These are phyloP conservation scores for Amiota minor DNA, from an alignment of 2,888 invertebrate species.

Conservation along the genomic window DNA sequence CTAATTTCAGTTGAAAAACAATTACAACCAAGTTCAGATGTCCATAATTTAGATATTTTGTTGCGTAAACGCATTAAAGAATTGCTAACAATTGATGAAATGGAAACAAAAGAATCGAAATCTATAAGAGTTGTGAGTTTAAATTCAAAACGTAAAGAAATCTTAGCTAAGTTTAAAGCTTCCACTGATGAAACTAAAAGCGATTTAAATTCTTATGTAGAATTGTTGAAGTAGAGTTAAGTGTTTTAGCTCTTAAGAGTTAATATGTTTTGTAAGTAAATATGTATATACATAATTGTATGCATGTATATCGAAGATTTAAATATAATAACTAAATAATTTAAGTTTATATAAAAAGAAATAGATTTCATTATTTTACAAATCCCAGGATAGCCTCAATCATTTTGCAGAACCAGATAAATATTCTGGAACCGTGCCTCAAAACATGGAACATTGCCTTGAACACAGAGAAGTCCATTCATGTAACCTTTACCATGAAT, in stretches of 20 bases:
- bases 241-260: neutral
- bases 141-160: constrained; percentile 61
- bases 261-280: neutral
- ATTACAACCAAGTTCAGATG: constrained; percentile 40
- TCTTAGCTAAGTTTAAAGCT: constrained; percentile 52
- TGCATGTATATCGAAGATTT: no score
- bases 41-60: constrained; percentile 60
- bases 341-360: neutral
- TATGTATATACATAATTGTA: no score
- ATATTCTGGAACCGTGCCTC: no score
- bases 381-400: no score
- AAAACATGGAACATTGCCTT: no score
- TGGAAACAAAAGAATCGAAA: constrained; percentile 36
- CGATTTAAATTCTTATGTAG: constrained; percentile 47
- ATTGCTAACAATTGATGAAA: constrained; percentile 33
- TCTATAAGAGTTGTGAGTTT: constrained; percentile 44
- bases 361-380: no score
- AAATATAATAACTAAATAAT: neutral
- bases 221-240: constrained; percentile 50
- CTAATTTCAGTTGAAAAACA: neutral
- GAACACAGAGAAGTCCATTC: no score
- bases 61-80: constrained; percentile 59
- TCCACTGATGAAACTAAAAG: neutral
- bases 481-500: no score
- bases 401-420: no score